Base-by-base conservation (phyloP, 2,888 invertebrate species). In the Amphimallon solstitiale region DNA sequence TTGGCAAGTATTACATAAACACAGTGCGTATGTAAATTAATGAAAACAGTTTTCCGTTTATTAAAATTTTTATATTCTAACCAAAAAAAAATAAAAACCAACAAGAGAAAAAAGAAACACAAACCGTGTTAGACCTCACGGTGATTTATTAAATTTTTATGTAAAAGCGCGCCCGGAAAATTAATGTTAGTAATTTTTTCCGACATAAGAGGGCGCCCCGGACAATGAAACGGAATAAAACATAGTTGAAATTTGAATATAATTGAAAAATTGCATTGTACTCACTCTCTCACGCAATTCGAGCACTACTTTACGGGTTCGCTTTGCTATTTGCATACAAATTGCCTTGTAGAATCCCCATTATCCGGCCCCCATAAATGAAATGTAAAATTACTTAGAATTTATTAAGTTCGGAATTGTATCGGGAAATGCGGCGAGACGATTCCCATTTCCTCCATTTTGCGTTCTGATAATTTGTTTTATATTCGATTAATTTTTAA, bases 261-360 rank as follows among this genome's bases (percentile, higher is more conserved):
- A 62, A 62, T 62, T 62, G 62, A 62, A 62, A 62, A 62, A 62
- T 49, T 62, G 62, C 62, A 62, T 34, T 49, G 23, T 38, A 23
- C 29, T 46, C 23, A 35, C 14, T 38, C 49, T 15, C 15, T 38
- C 48, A 49, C 61, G 56, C 56, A 43, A 40, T 52, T 52, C 56
- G 10, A n/a, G 40, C 21, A 40, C 38, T 40, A 63, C 51, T 40
- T 51, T 37, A 38, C 46, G 63, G 63, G 63, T 52, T 46, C 45
- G 63, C 59, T 46, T 59, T 14, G 46, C 51, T 48, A 65, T 65
- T 65, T 65, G 65, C 65, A 65, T 65, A 65, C 65, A 65, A 59
- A 65, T 65, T 65, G 65, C 59, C 65, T 65, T 56, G 65, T 65
- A 56, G 65, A 68, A 70, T 63, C 54, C 52, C 63, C 21, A 54